Percentiles rank a stretch among this genome's conserved stretches.
phyloP scores from a whole-genome alignment of 1,140 invertebrate genomes.

The Colletes latitarsis region DNA sequence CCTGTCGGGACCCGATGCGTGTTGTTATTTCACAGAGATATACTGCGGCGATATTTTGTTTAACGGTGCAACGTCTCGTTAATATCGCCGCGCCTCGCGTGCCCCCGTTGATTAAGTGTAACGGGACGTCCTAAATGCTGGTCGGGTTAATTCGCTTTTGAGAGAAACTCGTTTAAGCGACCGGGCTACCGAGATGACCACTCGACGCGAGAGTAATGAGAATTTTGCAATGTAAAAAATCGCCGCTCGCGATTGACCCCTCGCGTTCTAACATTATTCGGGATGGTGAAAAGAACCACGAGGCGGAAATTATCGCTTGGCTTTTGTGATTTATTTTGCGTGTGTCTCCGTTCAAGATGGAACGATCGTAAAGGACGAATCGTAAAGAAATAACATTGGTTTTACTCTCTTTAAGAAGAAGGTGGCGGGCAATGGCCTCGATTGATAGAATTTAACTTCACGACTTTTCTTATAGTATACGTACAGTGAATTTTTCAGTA shows the following conservation, averaged over 20 bases:
- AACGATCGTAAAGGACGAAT: too few relatives aligned
- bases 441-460: too few relatives aligned
- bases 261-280: not conserved
- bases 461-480: too few relatives aligned
- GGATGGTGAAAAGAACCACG: too few relatives aligned
- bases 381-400: too few relatives aligned
- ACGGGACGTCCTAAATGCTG: slow-evolving; percentile 38
- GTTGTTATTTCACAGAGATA: not conserved
- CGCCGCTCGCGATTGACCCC: not conserved
- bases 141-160: slow-evolving; percentile 37
- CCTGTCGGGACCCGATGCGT: slow-evolving; percentile 5
- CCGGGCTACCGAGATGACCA: too few relatives aligned
- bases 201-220: slow-evolving; percentile 14
- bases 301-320: too few relatives aligned
- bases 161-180: slow-evolving; percentile 21
- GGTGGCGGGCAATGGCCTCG: too few relatives aligned
- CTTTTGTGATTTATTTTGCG: too few relatives aligned
- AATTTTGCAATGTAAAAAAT: slow-evolving; percentile 28
- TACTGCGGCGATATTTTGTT: slow-evolving; percentile 19
- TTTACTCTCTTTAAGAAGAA: too few relatives aligned
- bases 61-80: slow-evolving; percentile 26
- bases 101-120: slow-evolving; percentile 39
- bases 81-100: slow-evolving; percentile 3
- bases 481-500: too few relatives aligned
- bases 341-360: too few relatives aligned